These are phyloP conservation scores for Leucozona laternaria DNA, from an alignment of 2,888 invertebrate species.

Conservation along the genomic window DNA sequence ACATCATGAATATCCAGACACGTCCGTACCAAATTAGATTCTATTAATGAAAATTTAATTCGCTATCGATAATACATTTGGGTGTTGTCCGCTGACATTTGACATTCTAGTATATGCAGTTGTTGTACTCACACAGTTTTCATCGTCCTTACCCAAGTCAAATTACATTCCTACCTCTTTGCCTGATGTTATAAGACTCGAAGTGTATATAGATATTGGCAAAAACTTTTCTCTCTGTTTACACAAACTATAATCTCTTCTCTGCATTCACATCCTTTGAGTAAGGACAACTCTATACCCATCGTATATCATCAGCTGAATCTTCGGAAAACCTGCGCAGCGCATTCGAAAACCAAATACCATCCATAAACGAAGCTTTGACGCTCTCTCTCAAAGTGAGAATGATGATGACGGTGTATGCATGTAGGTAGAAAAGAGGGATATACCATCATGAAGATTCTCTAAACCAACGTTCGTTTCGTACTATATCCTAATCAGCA, in stretches of 20 bases:
- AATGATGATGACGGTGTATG: not conserved
- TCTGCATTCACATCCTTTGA: not conserved
- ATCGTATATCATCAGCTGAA: constrained; percentile 59
- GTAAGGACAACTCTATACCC: too few species aligned
- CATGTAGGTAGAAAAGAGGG: not conserved
- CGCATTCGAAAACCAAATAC: constrained; percentile 47
- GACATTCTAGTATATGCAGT: constrained; percentile 68
- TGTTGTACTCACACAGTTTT: constrained; percentile 38
- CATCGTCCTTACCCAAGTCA: constrained; percentile 52
- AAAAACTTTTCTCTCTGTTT: constrained; percentile 55
- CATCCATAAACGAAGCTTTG: constrained; percentile 39
- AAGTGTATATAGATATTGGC: not conserved
- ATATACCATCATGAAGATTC: constrained; percentile 8
- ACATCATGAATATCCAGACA: constrained; percentile 19
- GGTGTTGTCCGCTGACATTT: constrained; percentile 75
- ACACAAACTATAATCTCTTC: constrained; percentile 35
- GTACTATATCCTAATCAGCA: constrained; percentile 62
- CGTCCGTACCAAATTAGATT: constrained; percentile 64
- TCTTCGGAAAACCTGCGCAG: constrained; percentile 71
- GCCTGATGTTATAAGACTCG: not conserved
- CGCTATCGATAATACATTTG: constrained; percentile 73
- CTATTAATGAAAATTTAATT: constrained; percentile 73
- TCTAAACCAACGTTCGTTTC: not conserved
- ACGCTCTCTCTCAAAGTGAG: not conserved
- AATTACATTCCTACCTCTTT: constrained; percentile 36